Percentiles rank a stretch among this genome's conserved stretches.
Evolutionary conservation across 1,140 invertebrate genomes (phyloP).

Genomic region (Pachypeltis micranthus): DNA sequence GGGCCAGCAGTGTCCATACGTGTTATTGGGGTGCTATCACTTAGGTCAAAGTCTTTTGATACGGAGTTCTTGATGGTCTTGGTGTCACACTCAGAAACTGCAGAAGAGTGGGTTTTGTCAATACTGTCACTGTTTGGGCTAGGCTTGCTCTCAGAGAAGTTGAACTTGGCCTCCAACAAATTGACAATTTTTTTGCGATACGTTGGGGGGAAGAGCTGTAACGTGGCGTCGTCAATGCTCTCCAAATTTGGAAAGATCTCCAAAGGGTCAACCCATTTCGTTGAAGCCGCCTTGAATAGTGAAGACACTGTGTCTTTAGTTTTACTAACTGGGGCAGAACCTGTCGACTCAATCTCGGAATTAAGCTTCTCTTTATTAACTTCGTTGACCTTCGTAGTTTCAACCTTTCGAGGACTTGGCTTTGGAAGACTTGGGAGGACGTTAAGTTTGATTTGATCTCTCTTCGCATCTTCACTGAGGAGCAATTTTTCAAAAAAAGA

Average conservation of each 20-base stretch:
- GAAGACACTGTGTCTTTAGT: not conserved
- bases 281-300: not conserved
- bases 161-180: not conserved
- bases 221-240: slow-evolving; percentile 21
- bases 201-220: slow-evolving; percentile 10
- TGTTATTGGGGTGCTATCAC: not conserved
- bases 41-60: not conserved
- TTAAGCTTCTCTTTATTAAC: not conserved
- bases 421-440: not conserved
- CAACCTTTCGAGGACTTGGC: slow-evolving; percentile 4
- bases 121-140: not conserved
- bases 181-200: slow-evolving; percentile 17
- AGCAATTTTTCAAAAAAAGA: slow-evolving; percentile 23
- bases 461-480: not conserved
- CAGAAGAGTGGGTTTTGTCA: not conserved
- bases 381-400: not conserved
- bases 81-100: not conserved
- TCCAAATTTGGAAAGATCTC: slow-evolving; percentile 26
- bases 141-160: not conserved
- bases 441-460: slow-evolving; percentile 5
- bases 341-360: not conserved
- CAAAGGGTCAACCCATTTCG: slow-evolving; percentile 19
- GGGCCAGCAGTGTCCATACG: not conserved
- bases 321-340: not conserved
- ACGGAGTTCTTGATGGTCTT: not conserved